Base-by-base conservation (phyloP, 2,888 invertebrate species). In the Periphyllus acericola region DNA sequence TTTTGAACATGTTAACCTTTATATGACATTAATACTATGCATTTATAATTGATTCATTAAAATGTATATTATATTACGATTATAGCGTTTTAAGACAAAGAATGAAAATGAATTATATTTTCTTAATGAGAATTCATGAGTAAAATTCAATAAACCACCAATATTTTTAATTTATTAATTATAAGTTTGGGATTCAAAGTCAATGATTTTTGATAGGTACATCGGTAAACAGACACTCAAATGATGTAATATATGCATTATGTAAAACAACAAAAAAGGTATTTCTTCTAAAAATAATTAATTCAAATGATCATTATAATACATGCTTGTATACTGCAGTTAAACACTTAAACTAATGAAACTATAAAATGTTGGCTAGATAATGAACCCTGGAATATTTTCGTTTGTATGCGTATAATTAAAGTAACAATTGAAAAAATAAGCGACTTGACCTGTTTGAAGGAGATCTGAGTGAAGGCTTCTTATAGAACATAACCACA, bases 401-500 rank as follows among this genome's bases (percentile, higher is more conserved):
- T 36, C 29, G 25, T 60, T 68, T 68, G 46, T 68, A 6, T 29
- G 32, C n/a, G 17, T 68, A 17, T 78, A 79, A 46, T 78, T 85
- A 68, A 79, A 46, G 52, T 14, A 82, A 79, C 60, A 46, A n/a
- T 36, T n/a, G 21, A 60, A 60, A 19, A 82, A 72, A 74, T 40
- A 76, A 76, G 36, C 52, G 32, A 87, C 78, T 52, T 72, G 76
- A 91, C 91, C 91, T 91, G 91, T 93, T 93, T 55, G 93, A 93
- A 82, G 93, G 92, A 29, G 92, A 92, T 83, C 93, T 90, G 52
- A 92, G 90, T 2, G 92, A 90, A 11, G 92, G 92, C 40, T 92
- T 91, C 79, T 92, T 91, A 89, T 92, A 92, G 90, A 93, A 93
- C 25, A 93, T 92, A 89, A 92, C 90, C 89, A 92, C 92, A 66